Conservation (phyloP, 2,888 invertebrate genomes). For the Diaprepes abbreviatus region DNA sequence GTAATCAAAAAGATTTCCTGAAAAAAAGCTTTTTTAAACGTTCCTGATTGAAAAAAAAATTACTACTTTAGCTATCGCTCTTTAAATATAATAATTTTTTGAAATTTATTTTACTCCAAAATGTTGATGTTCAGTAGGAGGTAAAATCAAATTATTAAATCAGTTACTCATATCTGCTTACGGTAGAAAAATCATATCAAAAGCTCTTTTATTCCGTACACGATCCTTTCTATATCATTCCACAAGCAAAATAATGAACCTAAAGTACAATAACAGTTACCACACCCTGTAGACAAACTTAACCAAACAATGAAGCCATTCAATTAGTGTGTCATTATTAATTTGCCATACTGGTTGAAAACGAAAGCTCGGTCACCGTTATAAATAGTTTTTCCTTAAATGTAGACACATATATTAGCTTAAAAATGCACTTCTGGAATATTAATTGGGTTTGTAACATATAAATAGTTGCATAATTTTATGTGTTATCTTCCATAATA, state of each 20-base stretch:
- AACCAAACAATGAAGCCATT: conserved; percentile 44
- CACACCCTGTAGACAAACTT: conserved; percentile 33
- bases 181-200: too few species aligned
- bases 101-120: too few species aligned
- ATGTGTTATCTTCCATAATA: not conserved
- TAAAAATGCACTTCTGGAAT: conserved; percentile 24
- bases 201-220: too few species aligned
- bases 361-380: conserved; percentile 42
- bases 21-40: too few species aligned
- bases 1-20: too few species aligned
- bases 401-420: conserved; percentile 13
- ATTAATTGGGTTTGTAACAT: not conserved
- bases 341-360: conserved; percentile 42
- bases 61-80: too few species aligned
- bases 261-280: not conserved
- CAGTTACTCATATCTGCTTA: too few species aligned
- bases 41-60: too few species aligned
- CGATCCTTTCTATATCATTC: too few species aligned
- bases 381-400: conserved; percentile 49
- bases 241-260: not conserved
- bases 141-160: too few species aligned
- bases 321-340: conserved; percentile 44
- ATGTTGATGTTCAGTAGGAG: too few species aligned
- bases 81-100: too few species aligned
- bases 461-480: conserved; percentile 11